These are phyloP conservation scores for Thalassarche chlororhynchos DNA, from an alignment of 2,113 vertebrate genomes.

Conservation along the genomic window DNA sequence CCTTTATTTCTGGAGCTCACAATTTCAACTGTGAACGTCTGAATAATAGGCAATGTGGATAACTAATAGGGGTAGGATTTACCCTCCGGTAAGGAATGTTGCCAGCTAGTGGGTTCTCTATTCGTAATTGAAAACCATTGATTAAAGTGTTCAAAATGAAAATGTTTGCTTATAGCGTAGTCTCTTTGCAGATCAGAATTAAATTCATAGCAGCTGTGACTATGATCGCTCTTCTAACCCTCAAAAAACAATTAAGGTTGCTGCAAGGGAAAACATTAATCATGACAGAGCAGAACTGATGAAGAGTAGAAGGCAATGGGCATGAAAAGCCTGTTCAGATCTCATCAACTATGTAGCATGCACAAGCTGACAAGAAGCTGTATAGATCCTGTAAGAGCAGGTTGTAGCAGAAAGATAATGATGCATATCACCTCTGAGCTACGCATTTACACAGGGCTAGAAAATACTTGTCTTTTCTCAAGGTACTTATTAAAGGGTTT, in stretches of 20 bases:
- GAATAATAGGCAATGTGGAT: neutral
- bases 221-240: neutral
- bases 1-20: neutral
- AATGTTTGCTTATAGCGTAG: neutral
- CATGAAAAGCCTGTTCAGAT: neutral
- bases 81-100: neutral
- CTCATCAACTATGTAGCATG: neutral
- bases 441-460: rapidly evolving
- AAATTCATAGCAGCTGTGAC: neutral
- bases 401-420: neutral
- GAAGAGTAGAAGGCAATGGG: neutral
- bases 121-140: slow-evolving; percentile 8
- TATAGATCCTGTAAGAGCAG: neutral
- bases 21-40: neutral
- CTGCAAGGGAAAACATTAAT: slow-evolving; percentile 6
- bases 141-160: neutral
- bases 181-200: neutral
- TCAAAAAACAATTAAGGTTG: slow-evolving; percentile 29
- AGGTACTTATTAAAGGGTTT: neutral
- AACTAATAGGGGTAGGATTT: neutral
- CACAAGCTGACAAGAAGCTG: neutral
- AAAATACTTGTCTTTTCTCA: neutral
- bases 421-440: neutral
- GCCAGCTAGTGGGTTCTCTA: neutral
- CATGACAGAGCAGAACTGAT: neutral